Evolutionary conservation across 1,140 invertebrate genomes (phyloP), one percentile per base, ranked within the genome.

Genomic region (Ctenoplectra terminalis): DNA sequence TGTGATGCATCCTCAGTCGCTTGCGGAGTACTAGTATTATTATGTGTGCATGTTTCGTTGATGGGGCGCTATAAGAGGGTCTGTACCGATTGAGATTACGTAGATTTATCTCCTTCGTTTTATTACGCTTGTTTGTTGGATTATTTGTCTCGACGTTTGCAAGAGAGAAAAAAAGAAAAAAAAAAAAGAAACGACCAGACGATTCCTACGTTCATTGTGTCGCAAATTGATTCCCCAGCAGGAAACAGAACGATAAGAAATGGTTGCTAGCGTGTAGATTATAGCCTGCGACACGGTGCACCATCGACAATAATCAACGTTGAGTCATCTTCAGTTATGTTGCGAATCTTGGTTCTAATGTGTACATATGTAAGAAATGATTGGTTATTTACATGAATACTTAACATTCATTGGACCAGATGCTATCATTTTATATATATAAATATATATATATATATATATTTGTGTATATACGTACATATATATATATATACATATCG

Each of bases 401-500:
- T 87, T 90, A 86, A 88, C 76, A 85, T 90, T 90, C 81, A 88
- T 89, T 85, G 85, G 85, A 89, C 73, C 86, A 91, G 82, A 88
- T 81, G 80, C 64, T 84, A 81, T 82, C 40, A 74, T 80, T 73
- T 76, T 58, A 29, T 58, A 23, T 54, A 52, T 82, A 37, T 81
- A 52, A 79, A 73, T 81, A 11, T 58, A n/a, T 58, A 23, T 54
- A 37, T 60, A 48, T 70, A 70, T 43, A 29, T 75, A 54, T 43
- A 23, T 74, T 73, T 85, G 82, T 61, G 50, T 69, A 67, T 67
- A 70, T n/a, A 60, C 46, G 79, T 77, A 20, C 31, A 34, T 46
- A 9, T 50, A 29, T 54, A 60, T 37, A 73, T 23, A 13, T 63
- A 74, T 34, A 48, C 58, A 48, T 37, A 20, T 46, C 69, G 60